These are phyloP conservation scores for Eleginops maclovinus DNA, from an alignment of 2,113 vertebrate species.

Conservation along the genomic window DNA sequence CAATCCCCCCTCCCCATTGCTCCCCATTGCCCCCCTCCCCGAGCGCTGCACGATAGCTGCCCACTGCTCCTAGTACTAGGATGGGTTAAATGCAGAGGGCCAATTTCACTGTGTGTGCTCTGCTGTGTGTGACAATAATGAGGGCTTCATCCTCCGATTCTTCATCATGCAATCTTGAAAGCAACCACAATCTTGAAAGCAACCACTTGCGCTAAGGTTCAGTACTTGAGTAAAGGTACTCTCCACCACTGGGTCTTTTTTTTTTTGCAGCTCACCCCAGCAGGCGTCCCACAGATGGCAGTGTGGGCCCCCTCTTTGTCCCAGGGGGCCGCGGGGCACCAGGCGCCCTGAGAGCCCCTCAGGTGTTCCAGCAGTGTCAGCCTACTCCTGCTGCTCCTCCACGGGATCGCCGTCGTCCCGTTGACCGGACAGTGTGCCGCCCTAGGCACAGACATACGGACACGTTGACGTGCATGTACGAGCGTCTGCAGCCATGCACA, in stretches of 20 bases:
- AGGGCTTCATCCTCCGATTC: too few species aligned
- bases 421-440: conserved; percentile 59
- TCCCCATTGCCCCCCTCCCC: too few species aligned
- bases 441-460: conserved; percentile 52
- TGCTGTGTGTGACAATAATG: too few species aligned
- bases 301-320: conserved; percentile 69
- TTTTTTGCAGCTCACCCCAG: conserved; percentile 82
- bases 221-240: too few species aligned
- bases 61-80: too few species aligned
- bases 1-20: too few species aligned
- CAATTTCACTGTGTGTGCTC: too few species aligned
- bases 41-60: too few species aligned
- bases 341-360: conserved; percentile 79
- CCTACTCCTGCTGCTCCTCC: conserved; percentile 65
- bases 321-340: conserved; percentile 79
- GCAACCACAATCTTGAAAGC: too few species aligned
- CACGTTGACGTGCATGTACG: neutral
- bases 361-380: conserved; percentile 79
- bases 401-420: conserved; percentile 71
- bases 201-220: too few species aligned
- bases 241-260: neutral
- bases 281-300: conserved; percentile 78
- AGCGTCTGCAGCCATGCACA: neutral
- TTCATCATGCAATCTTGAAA: too few species aligned
- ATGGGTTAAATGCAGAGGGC: too few species aligned